Base-by-base conservation (phyloP, 2,113 vertebrate genomes). In the Cygnus buccinator region DNA sequence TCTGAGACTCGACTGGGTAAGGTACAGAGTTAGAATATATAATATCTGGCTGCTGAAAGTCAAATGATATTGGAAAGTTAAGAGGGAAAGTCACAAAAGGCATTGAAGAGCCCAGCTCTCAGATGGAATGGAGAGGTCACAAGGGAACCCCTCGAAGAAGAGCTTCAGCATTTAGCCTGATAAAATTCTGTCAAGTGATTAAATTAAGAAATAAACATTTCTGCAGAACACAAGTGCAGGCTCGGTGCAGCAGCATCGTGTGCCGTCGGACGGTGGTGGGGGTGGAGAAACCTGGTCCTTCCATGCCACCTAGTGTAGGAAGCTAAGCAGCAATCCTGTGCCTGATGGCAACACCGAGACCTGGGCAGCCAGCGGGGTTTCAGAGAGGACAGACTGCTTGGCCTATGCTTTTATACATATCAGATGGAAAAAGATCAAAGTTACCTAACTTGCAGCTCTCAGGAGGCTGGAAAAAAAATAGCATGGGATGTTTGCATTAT, bases 281-380 rank as follows among this genome's bases (percentile, higher is more conserved):
- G 77, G 87, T 63, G 90, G 62, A 0, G 2, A 97, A 97, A 94
- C 62, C 93, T 62, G 75, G 95, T 97, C 95, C 95, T 98, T 94
- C 95, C 80, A 93, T 97, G 97, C 98, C 98, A 97, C 89, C 98
- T 98, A 98, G 97, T 95, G 97, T 97, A 87, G 62, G 78, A 95
- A 89, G 37, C 29, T 11, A 10, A 74, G 90, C 93, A 97, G 77
- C 93, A 96, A 65, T 73, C 46, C 31, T 6, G 46, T 75, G 87
- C 58, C 65, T 35, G 73, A 25, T 9, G 67, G 66, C 87, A 71
- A 23, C 59, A 29, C 54, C 10, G 21, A 25, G 20, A 68, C 84
- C 71, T 26, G 19, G 0, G 1, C 48, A 25, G 21, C 82, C 86
- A 52, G 81, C 6, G 39, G 10, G 9, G 20, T 28, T 88, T 80